Conservation (phyloP, 2,113 vertebrate genomes). For the Coregonus clupeaformis region DNA sequence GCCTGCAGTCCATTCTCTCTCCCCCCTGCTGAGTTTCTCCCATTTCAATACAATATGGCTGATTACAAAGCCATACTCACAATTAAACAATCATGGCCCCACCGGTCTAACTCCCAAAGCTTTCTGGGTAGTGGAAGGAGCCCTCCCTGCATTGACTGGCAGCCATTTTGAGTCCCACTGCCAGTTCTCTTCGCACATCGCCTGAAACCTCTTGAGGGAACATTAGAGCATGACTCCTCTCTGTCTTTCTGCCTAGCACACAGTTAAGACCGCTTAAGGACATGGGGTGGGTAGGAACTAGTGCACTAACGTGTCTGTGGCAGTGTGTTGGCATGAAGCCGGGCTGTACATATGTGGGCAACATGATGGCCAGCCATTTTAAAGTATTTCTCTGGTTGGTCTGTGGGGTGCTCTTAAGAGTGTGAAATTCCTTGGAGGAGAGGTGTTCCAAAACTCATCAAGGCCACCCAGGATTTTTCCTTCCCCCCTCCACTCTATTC, state of each 20-base stretch:
- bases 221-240: conserved; percentile 38
- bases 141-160: conserved; percentile 33
- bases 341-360: conserved; percentile 3
- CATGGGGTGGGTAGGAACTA: conserved; percentile 26
- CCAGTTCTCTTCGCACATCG: conserved; percentile 49
- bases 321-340: conserved; percentile 2
- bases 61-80: conserved; percentile 67
- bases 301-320: conserved; percentile 26
- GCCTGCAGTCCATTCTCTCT: conserved; percentile 51
- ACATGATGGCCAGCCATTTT: conserved; percentile 65
- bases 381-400: conserved; percentile 33
- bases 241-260: conserved; percentile 29
- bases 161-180: conserved; percentile 70
- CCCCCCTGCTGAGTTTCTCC: conserved; percentile 56
- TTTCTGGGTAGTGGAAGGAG: conserved; percentile 35
- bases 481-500: conserved; percentile 30
- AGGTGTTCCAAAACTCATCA: conserved; percentile 66
- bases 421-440: conserved; percentile 65
- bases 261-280: conserved; percentile 52
- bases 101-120: conserved; percentile 38
- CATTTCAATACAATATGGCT: conserved; percentile 61
- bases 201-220: conserved; percentile 50
- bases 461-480: conserved; percentile 74
- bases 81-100: conserved; percentile 63
- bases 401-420: conserved; percentile 60